phyloP scores from a whole-genome alignment of 2,113 vertebrate genomes.

The Ciconia maguari region DNA sequence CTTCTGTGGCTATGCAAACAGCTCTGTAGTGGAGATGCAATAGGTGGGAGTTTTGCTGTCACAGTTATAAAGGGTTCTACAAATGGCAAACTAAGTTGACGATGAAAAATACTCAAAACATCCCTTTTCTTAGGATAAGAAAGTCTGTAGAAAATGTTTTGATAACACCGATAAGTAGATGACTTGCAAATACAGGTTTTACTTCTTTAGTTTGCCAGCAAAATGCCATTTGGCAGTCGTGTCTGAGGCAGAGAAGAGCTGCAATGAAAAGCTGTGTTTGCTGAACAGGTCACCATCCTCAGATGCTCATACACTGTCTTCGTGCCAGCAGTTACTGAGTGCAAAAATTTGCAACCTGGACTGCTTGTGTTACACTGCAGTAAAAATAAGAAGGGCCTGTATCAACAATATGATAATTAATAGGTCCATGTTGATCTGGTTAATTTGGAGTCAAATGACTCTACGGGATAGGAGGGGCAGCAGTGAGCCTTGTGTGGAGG shows the following conservation, averaged over 20 bases:
- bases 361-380: background rate
- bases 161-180: background rate
- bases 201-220: background rate
- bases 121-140: background rate
- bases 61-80: background rate
- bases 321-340: background rate
- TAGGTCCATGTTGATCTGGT: background rate
- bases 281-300: background rate
- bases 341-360: background rate
- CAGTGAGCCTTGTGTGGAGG: background rate
- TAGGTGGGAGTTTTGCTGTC: background rate
- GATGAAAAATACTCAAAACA: background rate
- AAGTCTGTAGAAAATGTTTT: background rate
- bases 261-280: background rate
- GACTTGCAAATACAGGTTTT: background rate
- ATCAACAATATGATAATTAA: background rate
- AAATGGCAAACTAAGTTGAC: background rate
- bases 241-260: background rate
- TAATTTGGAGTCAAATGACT: background rate
- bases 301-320: background rate
- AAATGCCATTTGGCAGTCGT: background rate
- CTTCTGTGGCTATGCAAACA: background rate
- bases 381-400: background rate
- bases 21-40: background rate
- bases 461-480: background rate